Evolutionary conservation across 2,888 invertebrate species (phyloP).

Genomic region (Melanotus villosus): DNA sequence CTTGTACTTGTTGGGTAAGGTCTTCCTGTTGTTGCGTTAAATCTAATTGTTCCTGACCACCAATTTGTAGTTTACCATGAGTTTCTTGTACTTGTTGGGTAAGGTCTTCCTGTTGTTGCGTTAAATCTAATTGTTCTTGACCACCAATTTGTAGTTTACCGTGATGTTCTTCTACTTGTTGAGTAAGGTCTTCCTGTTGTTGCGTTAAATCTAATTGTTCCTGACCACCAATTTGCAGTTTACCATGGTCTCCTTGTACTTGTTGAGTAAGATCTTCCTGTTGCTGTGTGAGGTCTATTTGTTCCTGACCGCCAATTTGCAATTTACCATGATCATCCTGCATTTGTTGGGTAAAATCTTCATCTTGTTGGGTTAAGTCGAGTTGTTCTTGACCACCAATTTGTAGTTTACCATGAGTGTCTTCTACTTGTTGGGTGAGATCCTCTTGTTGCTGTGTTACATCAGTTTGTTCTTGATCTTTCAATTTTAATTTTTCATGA

Average conservation of each 20-base stretch:
- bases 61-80: slow-evolving; percentile 43
- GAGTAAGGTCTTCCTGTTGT: slow-evolving; percentile 30
- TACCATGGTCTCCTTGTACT: background rate
- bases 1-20: slow-evolving; percentile 53
- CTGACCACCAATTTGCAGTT: background rate
- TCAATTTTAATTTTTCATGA: slow-evolving; percentile 33
- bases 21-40: slow-evolving; percentile 47
- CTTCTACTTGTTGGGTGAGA: slow-evolving; percentile 32
- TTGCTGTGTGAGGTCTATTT: slow-evolving; percentile 44
- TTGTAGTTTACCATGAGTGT: background rate
- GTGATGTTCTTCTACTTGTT: slow-evolving; percentile 45
- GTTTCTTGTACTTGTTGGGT: slow-evolving; percentile 54
- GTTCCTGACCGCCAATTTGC: slow-evolving; percentile 29
- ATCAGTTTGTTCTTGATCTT: slow-evolving; percentile 31
- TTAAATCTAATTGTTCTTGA: slow-evolving; percentile 46
- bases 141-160: slow-evolving; percentile 10
- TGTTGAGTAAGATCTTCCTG: slow-evolving; percentile 33
- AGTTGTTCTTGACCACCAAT: slow-evolving; percentile 31
- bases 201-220: slow-evolving; percentile 48
- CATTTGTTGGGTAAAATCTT: slow-evolving; percentile 54
- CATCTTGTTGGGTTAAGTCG: slow-evolving; percentile 50
- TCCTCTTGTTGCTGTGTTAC: slow-evolving; percentile 53
- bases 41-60: slow-evolving; percentile 40
- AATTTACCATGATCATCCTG: slow-evolving; percentile 26
- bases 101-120: slow-evolving; percentile 49